Evolutionary conservation across 2,888 invertebrate species (phyloP), one percentile per base, ranked within the genome.

Genomic region (Cantharis lateralis): DNA sequence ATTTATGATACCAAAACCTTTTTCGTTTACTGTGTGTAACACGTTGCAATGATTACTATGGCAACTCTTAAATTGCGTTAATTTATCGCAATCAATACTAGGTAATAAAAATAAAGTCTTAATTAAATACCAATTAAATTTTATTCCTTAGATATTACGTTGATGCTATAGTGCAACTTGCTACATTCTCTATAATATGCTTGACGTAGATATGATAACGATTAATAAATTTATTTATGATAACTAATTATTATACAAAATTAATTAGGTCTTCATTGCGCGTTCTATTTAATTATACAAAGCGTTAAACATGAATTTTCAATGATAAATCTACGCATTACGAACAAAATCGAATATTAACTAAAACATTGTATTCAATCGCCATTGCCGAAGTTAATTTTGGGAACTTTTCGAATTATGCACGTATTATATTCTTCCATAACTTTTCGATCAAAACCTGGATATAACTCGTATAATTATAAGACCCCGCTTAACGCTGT

Each of bases 41-140:
- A 77, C 74, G 77, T 77, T 77, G 77, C 77, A 69, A 74, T 77
- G 77, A 77, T 77, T 77, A 77, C 77, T 18, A 66, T 66, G 32
- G 77, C 70, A 74, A 70, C 69, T 72, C 77, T 77, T 77, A 75
- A 75, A 77, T 77, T 77, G 32, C 71, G 63, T 70, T 77, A 77
- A 71, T 77, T 77, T 77, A 77, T 77, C 72, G 61, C 77, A 16
- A 28, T 32, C 32, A 15, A 68, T 26, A 15, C 68, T 68, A n/a
- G 18, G 15, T 11, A 68, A 68, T 62, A 73, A 73, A 73, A 26
- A 32, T 32, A 64, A 72, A 20, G 15, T 63, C 63, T 15, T 63
- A 26, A 62, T 11, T 71, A 26, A 48, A 28, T 71, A n/a, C 10
- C 15, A 15, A 63, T 61, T 20, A 20, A 71, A 26, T 26, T 71